Conservation (phyloP, 2,888 invertebrate genomes). For the Latrodectus hesperus region DNA sequence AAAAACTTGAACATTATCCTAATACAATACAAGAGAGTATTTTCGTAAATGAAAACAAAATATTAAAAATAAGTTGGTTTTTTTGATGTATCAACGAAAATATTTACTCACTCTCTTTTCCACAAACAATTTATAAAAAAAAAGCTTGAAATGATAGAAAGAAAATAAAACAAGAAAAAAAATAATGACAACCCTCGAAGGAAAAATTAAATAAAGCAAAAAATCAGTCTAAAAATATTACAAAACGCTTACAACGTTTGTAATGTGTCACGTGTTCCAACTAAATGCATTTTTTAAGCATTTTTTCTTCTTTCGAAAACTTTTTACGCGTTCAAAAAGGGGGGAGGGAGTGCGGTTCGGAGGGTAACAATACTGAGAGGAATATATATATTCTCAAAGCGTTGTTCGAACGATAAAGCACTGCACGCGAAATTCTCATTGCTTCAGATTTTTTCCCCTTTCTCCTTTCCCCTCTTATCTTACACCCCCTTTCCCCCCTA, state of each 20-base stretch:
- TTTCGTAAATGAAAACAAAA: background rate
- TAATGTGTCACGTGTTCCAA: slow-evolving; percentile 60
- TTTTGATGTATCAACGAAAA: background rate
- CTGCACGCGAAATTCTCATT: slow-evolving; percentile 68
- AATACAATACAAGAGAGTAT: no score
- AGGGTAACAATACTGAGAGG: slow-evolving; percentile 44
- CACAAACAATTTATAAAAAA: slow-evolving; percentile 44
- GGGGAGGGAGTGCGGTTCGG: background rate
- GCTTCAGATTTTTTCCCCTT: slow-evolving; percentile 31
- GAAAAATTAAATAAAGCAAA: slow-evolving; percentile 49
- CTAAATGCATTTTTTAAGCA: slow-evolving; percentile 64
- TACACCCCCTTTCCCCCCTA: background rate
- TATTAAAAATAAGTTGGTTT: background rate
- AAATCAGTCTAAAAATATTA: slow-evolving; percentile 66
- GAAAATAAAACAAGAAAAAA: slow-evolving; percentile 7
- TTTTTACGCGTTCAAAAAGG: slow-evolving; percentile 37
- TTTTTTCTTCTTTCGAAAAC: slow-evolving; percentile 24
- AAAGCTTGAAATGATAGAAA: slow-evolving; percentile 1
- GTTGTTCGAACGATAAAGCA: slow-evolving; percentile 62
- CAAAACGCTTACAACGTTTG: slow-evolving; percentile 57
- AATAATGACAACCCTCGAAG: background rate
- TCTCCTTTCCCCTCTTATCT: slow-evolving; percentile 3
- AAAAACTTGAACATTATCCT: no score
- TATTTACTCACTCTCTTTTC: slow-evolving; percentile 18
- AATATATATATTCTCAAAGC: slow-evolving; percentile 53